Conservation (phyloP, 2,113 vertebrate genomes). For the Andinoacara biseriatus region DNA sequence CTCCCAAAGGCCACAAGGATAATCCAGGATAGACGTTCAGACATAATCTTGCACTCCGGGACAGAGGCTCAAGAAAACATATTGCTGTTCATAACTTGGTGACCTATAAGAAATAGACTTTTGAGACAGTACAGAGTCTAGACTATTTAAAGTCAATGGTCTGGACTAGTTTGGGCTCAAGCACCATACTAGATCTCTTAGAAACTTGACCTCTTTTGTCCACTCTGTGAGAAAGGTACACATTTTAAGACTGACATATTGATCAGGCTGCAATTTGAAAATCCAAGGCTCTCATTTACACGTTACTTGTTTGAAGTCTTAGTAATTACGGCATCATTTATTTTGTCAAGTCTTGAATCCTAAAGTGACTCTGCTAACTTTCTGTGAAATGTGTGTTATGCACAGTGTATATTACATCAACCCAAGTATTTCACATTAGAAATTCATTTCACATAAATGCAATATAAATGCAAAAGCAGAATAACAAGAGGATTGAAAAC, state of each 20-base stretch:
- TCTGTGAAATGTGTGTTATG: background rate
- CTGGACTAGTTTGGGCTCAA: background rate
- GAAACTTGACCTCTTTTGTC: background rate
- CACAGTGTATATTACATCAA: background rate
- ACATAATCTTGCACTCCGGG: slow-evolving; percentile 61
- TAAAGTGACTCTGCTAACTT: background rate
- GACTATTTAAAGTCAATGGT: slow-evolving; percentile 11
- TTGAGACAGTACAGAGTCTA: slow-evolving; percentile 4
- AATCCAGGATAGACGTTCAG: slow-evolving; percentile 68
- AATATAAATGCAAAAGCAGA: too few relatives aligned
- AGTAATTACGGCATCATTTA: background rate
- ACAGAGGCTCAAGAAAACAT: slow-evolving; percentile 59
- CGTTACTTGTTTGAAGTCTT: background rate
- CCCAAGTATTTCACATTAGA: background rate
- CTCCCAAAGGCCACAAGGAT: slow-evolving; percentile 61
- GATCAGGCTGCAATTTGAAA: background rate
- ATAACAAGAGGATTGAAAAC: too few relatives aligned
- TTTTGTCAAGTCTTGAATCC: background rate
- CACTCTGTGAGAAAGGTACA: background rate
- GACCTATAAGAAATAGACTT: slow-evolving; percentile 42
- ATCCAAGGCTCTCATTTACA: background rate
- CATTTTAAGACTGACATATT: background rate
- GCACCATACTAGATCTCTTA: background rate
- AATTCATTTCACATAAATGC: background rate
- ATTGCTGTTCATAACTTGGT: slow-evolving; percentile 36